phyloP scores from a whole-genome alignment of 2,113 vertebrate genomes.

The Silurus asotus region DNA sequence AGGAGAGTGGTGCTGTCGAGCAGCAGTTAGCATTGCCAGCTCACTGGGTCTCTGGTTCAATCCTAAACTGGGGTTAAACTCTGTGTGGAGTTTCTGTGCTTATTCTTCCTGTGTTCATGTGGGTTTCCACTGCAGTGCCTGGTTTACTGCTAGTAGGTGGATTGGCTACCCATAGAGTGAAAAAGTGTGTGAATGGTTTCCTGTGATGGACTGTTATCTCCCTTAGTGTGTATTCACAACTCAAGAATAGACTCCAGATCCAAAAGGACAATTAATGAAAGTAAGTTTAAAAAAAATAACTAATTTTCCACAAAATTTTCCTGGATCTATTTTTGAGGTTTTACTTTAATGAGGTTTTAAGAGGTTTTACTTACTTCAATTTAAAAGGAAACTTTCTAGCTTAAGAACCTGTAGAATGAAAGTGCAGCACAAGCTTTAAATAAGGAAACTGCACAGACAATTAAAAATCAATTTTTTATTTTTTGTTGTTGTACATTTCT shows the following conservation, averaged over 20 bases:
- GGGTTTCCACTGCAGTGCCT: background rate
- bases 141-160: background rate
- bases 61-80: background rate
- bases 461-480: background rate
- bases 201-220: background rate
- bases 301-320: background rate
- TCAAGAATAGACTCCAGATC: background rate
- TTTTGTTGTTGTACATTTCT: background rate
- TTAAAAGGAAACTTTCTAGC: background rate
- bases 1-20: background rate
- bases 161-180: background rate
- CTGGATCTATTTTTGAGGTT: background rate
- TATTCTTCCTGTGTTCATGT: background rate
- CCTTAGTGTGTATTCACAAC: background rate
- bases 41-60: too few relatives aligned
- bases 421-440: background rate
- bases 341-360: too few relatives aligned
- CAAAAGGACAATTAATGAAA: background rate
- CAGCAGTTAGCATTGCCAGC: too few relatives aligned
- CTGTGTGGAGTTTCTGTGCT: background rate
- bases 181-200: background rate
- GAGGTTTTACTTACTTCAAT: background rate
- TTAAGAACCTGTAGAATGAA: background rate
- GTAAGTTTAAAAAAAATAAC: background rate
- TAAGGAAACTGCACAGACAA: background rate